Base-by-base conservation (phyloP, 2,888 invertebrate species). In the Hypselothyrea guttata region DNA sequence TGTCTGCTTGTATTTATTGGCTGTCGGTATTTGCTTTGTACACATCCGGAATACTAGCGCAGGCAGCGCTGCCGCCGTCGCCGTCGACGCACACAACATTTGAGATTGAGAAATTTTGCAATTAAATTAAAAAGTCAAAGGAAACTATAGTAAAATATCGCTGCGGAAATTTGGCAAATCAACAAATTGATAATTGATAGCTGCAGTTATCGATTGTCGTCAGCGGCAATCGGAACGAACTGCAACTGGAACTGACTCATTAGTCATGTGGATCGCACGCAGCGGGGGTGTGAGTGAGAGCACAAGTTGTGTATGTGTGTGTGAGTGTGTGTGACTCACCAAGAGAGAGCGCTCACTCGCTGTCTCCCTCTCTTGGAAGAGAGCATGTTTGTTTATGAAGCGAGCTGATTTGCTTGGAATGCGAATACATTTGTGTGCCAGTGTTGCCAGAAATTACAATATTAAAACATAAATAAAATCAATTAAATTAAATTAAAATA, bases 321-420 rank as follows among this genome's bases (percentile, higher is more conserved):
- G 37, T 61, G 4, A 15, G 13, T 18, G 9, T 46, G 31, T 15
- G 55, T 71, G 71, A 71, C 55, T 71, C 71, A 71, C 45, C 33
- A 35, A 11, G 9, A 28, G 31, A 18, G 30, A 37, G 27, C 15
- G 11, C 28, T 35, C 37, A 15, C 22, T 18, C 28, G 7, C 31
- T 34, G 48, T 48, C 30, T 9, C 62, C 41, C 15, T 28, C 69
- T 54, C 59, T 48, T 22, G 5, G 22, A 22, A 35, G 60, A 71
- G 53, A 53, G 35, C 54, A 61, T n/a, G n/a, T 71, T 62, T 78
- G 85, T 71, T 84, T 84, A 82, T 83, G 56, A 82, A 78, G 79
- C 83, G 83, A 87, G 86, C 73, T 70, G 82, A 79, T 76, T 86
- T 85, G 73, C 73, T 63, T 77, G 87, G 86, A 87, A 87, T 87